Percentiles rank a stretch among this genome's conserved stretches.
phyloP scores from a whole-genome alignment of 35 echinoderm and acorn worm species.

The Heliocidaris erythrogramma region DNA sequence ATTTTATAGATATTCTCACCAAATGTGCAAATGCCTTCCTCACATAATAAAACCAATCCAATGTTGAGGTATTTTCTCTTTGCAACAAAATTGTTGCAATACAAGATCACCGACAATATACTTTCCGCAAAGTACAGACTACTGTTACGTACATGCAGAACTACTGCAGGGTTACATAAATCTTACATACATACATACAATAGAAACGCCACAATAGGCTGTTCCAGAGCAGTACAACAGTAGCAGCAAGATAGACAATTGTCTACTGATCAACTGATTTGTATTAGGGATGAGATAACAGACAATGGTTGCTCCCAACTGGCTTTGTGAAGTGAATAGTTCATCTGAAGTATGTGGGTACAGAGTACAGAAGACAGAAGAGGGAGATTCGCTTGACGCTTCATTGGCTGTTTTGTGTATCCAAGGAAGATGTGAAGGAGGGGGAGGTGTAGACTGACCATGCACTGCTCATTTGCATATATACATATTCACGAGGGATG shows the following conservation, averaged over 20 bases:
- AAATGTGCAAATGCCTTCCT: not conserved
- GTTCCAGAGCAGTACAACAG: not conserved
- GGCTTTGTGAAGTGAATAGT: not conserved
- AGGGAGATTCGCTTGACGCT: not conserved
- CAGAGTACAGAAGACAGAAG: not conserved
- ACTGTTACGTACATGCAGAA: not conserved
- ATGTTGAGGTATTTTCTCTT: not conserved
- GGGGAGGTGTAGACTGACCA: not conserved
- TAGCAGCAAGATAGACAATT: not conserved
- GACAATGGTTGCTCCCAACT: not conserved
- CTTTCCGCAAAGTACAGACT: not conserved
- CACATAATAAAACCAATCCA: not conserved
- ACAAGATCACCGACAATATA: not conserved
- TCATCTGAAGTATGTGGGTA: constrained; percentile 1
- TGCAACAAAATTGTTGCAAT: not conserved
- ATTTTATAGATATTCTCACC: not conserved
- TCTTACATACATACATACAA: not conserved
- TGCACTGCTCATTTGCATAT: not conserved
- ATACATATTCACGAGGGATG: not conserved
- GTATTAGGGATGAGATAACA: not conserved
- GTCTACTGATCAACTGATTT: not conserved
- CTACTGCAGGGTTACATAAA: not conserved
- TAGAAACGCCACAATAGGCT: not conserved
- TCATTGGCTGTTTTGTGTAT: not conserved
- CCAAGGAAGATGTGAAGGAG: not conserved